Base-by-base conservation (phyloP, 2,797 vertebrate genomes). In the Zalophus californianus region DNA sequence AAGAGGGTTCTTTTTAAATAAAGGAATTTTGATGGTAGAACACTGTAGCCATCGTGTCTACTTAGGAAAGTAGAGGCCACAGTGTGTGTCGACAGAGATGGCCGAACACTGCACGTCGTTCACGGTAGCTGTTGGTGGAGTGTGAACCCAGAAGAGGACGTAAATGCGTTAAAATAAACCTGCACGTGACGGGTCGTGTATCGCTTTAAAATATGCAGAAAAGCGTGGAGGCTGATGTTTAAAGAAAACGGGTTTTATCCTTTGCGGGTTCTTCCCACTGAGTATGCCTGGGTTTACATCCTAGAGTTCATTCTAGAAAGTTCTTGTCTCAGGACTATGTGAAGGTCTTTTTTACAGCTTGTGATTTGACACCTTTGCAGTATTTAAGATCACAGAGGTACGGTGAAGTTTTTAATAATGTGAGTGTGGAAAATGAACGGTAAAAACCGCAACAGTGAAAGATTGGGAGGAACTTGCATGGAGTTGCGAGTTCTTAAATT, bases 41-140 rank as follows among this genome's bases (percentile, higher is more conserved):
- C 7, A 12, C 18, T 68, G 9, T 75, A 21, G 48, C 6, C 20
- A 18, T 62, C 3, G 2, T 0, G 29, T 60, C 52, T 66, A 11
- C 38, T 52, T 4, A 2, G 48, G 94, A 60, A 41, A 11, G 3
- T 7, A 32, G 75, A 56, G 14, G 11, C 21, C 27, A 7, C 1
- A 0, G 44, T 18, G n/a, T 20, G 20, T 41, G 8, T 23, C 32
- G 72, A 44, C 4, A 60, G 64, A 70, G 68, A 8, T 20, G 1
- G 3, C 0, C 48, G 12, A 18, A 13, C 1, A 2, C 14, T 11
- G 20, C 25, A 21, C 7, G 3, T 35, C 23, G 52, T 21, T 66
- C 16, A 10, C 1, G 8, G 70, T 58, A 29, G 16, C 78, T 70
- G 29, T 27, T 60, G n/a, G 60, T 58, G 12, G 70, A 29, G 64